Base-by-base conservation (phyloP, 2,797 vertebrate species). In the Oryzias dopingdopingensis region DNA sequence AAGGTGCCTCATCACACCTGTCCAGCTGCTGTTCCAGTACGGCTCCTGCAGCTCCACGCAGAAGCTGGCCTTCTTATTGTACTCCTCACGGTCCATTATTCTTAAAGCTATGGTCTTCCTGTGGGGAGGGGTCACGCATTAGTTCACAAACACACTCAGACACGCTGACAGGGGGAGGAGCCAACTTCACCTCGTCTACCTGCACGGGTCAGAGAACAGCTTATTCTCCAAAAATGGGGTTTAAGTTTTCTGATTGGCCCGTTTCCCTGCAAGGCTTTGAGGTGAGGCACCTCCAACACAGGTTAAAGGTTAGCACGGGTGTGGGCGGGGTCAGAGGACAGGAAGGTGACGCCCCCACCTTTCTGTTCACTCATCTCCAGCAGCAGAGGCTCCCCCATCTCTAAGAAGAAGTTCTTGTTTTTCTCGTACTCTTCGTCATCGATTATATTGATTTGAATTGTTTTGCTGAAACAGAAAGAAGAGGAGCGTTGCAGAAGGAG, bases 391-490 rank as follows among this genome's bases (percentile, higher is more conserved):
- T 94, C 94, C 84, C 94, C 95, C 44, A 99, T 90, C 90, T 96
- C 95, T 79, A 99, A 78, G 93, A 95, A 96, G 93, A 98, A 96
- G 91, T 93, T 97, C 95, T 98, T 98, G 94, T 98, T 98, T 93
- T 98, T 98, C 92, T 98, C 96, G 89, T 98, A 98, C 71, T 98
- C 94, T 90, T 98, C 97, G 81, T 98, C 96, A 89, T 98, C 96
- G 85, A 98, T 93, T 89, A 99, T 91, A 91, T 94, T 96, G 94
- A 98, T 94, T 89, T 91, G 93, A 92, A 99, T 88, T 73, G 85
- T 91, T 94, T 99, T 96, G 85, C 97, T 99, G 94, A 62, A 82
- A 85, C n/a, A 67, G 41, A 75, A 46, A 54, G 17, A 52, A 59
- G 6, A 74, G 70, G 72, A 77, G 92, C 4, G n/a, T 54, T 47